Percentiles rank a stretch among this genome's conserved stretches.
Evolutionary conservation across 2,113 vertebrate species (phyloP).

Genomic region (Petroica traversi): DNA sequence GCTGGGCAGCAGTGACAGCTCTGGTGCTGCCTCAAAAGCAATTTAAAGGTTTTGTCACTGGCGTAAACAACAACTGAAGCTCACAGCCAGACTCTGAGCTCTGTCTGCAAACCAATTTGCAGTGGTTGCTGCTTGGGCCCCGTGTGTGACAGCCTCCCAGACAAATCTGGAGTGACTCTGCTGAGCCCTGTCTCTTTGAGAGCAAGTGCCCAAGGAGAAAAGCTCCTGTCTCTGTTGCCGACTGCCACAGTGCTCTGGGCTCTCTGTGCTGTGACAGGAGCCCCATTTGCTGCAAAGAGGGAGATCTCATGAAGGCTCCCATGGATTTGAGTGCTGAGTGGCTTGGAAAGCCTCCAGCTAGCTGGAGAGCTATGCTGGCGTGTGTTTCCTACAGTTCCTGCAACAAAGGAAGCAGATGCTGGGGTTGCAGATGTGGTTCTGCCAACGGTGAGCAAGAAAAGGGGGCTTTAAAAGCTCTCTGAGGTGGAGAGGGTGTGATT

Average conservation of each 20-base stretch:
- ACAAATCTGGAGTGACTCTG: not conserved
- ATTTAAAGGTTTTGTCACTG: not conserved
- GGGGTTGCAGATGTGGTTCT: not conserved
- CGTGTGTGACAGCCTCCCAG: not conserved
- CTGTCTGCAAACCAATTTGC: not conserved
- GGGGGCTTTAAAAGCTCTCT: not conserved
- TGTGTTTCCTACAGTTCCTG: accelerated
- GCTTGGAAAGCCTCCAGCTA: not conserved
- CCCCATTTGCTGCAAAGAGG: not conserved
- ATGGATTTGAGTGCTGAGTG: not conserved
- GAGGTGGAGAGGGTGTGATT: not conserved
- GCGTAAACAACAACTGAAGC: accelerated
- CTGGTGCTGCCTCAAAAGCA: not conserved
- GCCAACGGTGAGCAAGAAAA: not conserved
- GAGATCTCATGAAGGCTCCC: not conserved
- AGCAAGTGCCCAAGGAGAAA: not conserved
- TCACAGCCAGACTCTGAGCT: not conserved
- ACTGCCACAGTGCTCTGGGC: not conserved
- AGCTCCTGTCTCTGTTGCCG: not conserved
- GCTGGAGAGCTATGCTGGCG: not conserved
- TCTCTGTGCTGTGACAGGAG: not conserved
- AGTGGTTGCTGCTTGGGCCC: not conserved
- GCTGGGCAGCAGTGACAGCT: not conserved
- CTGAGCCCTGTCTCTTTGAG: not conserved
- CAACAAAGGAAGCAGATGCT: not conserved